A percentile compares a stretch with the other conserved stretches of the same genome.
Evolutionary conservation across 2,888 invertebrate genomes (phyloP).

Genomic region (Muschampia staudingeri): DNA sequence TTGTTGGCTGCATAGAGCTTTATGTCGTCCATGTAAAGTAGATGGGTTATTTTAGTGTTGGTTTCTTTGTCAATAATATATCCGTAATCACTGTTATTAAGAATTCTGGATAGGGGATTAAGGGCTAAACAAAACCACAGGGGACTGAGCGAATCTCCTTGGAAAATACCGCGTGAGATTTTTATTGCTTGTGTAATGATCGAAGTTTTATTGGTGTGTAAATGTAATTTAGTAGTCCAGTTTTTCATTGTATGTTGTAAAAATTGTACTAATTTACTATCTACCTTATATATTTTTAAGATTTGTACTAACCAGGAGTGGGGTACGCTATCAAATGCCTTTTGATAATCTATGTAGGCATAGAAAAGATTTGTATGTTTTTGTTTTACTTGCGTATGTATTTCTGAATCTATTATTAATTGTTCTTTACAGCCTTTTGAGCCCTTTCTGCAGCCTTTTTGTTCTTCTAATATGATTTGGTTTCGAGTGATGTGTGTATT

Average conservation of each 20-base stretch:
- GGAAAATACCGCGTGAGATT: slow-evolving; percentile 41
- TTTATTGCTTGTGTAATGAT: slow-evolving; percentile 15
- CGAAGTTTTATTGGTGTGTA: background rate
- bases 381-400: background rate
- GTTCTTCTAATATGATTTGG: slow-evolving; percentile 46
- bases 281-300: background rate
- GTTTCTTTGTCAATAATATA: background rate
- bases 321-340: too few species aligned
- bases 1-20: slow-evolving; percentile 42
- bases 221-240: slow-evolving; percentile 26
- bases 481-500: slow-evolving; percentile 35
- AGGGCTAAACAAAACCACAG: too few species aligned
- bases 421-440: slow-evolving; percentile 22
- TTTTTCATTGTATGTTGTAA: slow-evolving; percentile 26
- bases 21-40: slow-evolving; percentile 14
- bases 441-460: slow-evolving; percentile 3
- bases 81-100: slow-evolving; percentile 21
- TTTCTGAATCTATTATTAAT: background rate
- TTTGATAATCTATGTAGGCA: too few species aligned
- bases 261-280: background rate
- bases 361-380: background rate
- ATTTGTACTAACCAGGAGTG: background rate
- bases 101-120: slow-evolving; percentile 1
- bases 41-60: slow-evolving; percentile 10
- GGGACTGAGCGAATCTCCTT: too few species aligned